Evolutionary conservation across 2,888 invertebrate genomes (phyloP), one percentile per base, ranked within the genome.

Genomic region (Erebia aethiops): DNA sequence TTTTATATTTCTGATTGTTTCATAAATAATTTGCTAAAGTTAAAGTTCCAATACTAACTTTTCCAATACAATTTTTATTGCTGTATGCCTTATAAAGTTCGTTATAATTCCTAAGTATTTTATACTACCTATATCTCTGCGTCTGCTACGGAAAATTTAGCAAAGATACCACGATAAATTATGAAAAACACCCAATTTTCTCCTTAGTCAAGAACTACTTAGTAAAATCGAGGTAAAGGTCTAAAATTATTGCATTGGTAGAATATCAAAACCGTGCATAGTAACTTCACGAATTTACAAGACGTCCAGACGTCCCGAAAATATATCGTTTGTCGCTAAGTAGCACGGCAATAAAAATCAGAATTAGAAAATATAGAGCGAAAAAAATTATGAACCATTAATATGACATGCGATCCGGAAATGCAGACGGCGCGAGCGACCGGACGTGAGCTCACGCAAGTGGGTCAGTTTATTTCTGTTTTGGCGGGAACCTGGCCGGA

Each of bases 401-500:
- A 89, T 89, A 88, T 89, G 90, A 91, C 90, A 92, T 83, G 87
- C 82, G 81, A 84, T 88, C 88, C 92, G 92, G 92, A 93, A 92
- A 92, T 92, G 92, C 92, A 91, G 88, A 78, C 84, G 82, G 78
- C 78, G 84, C 83, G 87, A 80, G 86, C 83, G 81, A 84, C 86
- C 90, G 91, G 92, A 91, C 89, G 89, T 87, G 88, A 79, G 79
- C 82, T 80, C 87, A 84, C 86, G 89, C 85, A 93, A 91, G 88
- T 93, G 84, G 92, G 92, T 92, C 92, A 92, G 88, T 86, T 89
- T 93, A 93, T 93, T 93, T 92, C 91, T 90, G 91, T 89, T 92
- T 92, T 91, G 93, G 92, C 92, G 92, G 91, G 92, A 93, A 91
- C 90, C 89, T 88, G 91, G 90, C 92, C 93, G 92, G 92, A 93